Conservation (phyloP, 1,140 invertebrate genomes). For the Mamestra configurata region DNA sequence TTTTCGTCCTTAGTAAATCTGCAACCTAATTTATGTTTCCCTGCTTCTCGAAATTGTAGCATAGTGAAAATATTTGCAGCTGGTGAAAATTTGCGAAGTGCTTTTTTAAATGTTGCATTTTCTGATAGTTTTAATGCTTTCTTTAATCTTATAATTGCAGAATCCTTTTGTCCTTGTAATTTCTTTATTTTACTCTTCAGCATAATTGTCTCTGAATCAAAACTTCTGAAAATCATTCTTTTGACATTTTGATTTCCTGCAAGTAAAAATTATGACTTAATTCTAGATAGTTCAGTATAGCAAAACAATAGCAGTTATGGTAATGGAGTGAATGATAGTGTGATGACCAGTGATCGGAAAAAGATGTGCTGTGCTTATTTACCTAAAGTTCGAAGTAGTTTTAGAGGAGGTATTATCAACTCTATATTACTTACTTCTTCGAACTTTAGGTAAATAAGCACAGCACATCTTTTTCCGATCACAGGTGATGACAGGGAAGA, state of each 20-base stretch:
- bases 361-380: no score
- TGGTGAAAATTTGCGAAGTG: conserved; percentile 42
- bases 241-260: conserved; percentile 2
- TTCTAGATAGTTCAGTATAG: not conserved
- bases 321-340: not conserved
- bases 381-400: no score
- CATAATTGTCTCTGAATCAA: not conserved
- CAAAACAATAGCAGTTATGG: not conserved
- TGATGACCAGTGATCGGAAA: no score
- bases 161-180: conserved; percentile 20
- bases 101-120: conserved; percentile 45
- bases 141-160: conserved; percentile 19
- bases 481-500: no score
- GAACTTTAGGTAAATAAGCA: no score
- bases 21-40: conserved; percentile 50
- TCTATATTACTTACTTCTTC: no score
- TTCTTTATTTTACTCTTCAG: conserved; percentile 21
- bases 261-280: not conserved
- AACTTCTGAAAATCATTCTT: conserved; percentile 1
- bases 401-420: no score
- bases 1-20: conserved; percentile 54
- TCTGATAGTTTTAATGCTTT: conserved; percentile 50
- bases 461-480: no score
- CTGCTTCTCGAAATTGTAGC: conserved; percentile 50
- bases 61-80: conserved; percentile 40